phyloP scores from a whole-genome alignment of 2,888 invertebrate genomes.

The Ectobius pallidus region DNA sequence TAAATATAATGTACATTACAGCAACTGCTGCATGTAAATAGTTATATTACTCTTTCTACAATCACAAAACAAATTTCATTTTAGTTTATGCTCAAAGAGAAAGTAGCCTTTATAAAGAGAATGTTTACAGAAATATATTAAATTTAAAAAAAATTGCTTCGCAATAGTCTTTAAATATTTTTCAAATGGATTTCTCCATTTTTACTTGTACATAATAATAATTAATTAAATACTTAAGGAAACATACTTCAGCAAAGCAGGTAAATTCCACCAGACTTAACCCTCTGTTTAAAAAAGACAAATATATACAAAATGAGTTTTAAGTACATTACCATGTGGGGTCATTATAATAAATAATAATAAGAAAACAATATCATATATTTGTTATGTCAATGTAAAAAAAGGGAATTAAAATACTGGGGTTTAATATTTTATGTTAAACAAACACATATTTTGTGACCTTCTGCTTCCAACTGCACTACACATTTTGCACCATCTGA shows the following conservation, averaged over 20 bases:
- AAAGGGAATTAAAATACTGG: constrained; percentile 33
- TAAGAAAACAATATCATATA: constrained; percentile 4
- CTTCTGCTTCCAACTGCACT: not conserved
- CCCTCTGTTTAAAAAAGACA: constrained; percentile 12
- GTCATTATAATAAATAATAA: constrained; percentile 30
- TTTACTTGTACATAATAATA: constrained; percentile 12
- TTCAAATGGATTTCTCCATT: constrained; percentile 21
- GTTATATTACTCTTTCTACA: not conserved
- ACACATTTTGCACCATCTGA: not conserved
- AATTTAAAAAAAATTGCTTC: constrained; percentile 31
- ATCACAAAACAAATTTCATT: constrained; percentile 8
- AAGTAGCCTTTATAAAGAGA: not conserved
- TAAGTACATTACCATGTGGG: constrained; percentile 34
- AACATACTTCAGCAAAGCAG: constrained; percentile 24
- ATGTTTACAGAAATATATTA: constrained; percentile 22
- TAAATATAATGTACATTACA: constrained; percentile 13
- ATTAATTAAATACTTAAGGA: constrained; percentile 33
- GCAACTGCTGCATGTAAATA: not conserved
- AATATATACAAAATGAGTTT: constrained; percentile 29
- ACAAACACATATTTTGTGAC: constrained; percentile 24
- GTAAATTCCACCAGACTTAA: constrained; percentile 32
- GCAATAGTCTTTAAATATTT: constrained; percentile 24
- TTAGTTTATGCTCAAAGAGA: not conserved
- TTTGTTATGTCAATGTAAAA: not conserved
- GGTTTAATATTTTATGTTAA: constrained; percentile 2